Percentiles rank a stretch among this genome's conserved stretches.
Evolutionary conservation across 2,113 vertebrate species (phyloP).

Genomic region (Laticauda laticaudata): DNA sequence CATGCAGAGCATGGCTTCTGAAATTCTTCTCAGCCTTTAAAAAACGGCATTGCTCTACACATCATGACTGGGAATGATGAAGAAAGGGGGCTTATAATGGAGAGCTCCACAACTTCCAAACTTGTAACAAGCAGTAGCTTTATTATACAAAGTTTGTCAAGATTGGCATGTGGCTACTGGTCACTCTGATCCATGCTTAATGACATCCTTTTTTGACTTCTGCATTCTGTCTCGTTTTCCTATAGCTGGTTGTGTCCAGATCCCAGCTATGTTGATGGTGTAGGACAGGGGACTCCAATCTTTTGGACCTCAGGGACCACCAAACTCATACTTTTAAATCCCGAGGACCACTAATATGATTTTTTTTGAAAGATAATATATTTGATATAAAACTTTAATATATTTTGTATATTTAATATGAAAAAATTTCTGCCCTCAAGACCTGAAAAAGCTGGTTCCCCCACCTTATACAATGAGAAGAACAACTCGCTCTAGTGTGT

Average conservation of each 20-base stretch:
- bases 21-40: not conserved
- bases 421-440: no score
- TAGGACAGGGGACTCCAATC: not conserved
- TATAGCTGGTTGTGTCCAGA: not conserved
- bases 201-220: not conserved
- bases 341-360: no score
- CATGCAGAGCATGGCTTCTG: not conserved
- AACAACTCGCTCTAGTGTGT: no score
- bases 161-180: not conserved
- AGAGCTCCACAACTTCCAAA: not conserved
- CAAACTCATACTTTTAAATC: no score
- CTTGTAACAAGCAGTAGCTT: not conserved
- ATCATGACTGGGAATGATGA: not conserved
- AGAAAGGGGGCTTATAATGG: not conserved
- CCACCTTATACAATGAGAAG: no score
- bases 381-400: no score
- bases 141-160: not conserved
- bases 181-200: not conserved
- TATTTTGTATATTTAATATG: no score
- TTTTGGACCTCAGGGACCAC: no score
- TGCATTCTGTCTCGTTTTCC: not conserved
- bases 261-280: not conserved
- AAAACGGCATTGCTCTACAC: not conserved
- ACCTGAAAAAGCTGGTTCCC: no score
- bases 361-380: no score